These are phyloP conservation scores for Riptortus pedestris DNA, from an alignment of 1,140 invertebrate species.

Conservation along the genomic window DNA sequence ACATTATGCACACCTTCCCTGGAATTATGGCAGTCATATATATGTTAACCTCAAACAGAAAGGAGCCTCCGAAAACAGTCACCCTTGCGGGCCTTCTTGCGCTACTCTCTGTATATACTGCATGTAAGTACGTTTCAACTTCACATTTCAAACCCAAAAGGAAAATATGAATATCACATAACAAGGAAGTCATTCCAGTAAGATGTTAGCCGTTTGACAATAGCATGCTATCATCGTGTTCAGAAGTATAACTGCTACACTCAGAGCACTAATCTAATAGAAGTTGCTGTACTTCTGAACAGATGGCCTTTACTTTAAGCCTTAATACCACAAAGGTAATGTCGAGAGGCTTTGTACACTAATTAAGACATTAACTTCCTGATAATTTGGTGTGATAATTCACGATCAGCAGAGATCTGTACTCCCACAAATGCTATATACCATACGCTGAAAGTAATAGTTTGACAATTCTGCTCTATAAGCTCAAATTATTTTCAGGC, in stretches of 20 bases:
- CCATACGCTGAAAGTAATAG: not conserved
- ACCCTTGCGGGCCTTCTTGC: not conserved
- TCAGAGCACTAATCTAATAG: no score
- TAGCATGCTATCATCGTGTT: not conserved
- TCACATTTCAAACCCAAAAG: not conserved
- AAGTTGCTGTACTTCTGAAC: no score
- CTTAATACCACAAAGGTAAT: not conserved
- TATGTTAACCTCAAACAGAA: constrained; percentile 18
- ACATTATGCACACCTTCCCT: constrained; percentile 13
- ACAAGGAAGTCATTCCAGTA: not conserved
- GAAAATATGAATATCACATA: not conserved
- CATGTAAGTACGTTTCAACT: constrained; percentile 8
- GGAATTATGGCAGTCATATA: constrained; percentile 1
- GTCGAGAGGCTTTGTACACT: not conserved
- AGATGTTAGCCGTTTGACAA: not conserved
- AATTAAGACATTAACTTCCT: not conserved
- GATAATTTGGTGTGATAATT: not conserved
- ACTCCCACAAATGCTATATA: not conserved
- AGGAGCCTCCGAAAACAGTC: not conserved
- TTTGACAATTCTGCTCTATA: not conserved
- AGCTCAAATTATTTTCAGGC: not conserved
- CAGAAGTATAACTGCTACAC: not conserved
- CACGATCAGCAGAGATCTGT: not conserved
- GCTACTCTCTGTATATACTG: not conserved
- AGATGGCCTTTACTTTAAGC: no score